Percentiles rank a stretch among this genome's conserved stretches.
Conservation (phyloP, 2,888 invertebrate species). For the Stegophylla sp. region DNA sequence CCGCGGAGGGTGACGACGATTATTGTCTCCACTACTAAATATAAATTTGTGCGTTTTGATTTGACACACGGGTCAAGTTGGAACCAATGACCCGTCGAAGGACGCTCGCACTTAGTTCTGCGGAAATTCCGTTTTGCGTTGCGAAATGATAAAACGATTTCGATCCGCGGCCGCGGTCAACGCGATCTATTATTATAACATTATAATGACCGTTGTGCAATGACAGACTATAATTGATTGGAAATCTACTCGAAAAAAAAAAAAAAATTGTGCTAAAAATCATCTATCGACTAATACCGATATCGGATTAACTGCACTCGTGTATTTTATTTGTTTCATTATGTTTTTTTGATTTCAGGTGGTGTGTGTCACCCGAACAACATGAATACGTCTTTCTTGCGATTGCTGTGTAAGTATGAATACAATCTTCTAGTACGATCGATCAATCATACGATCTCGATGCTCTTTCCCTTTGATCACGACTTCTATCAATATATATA, state of each 20-base stretch:
- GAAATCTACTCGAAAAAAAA: background rate
- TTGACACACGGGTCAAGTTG: constrained; percentile 25
- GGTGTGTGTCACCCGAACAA: background rate
- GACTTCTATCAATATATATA: too few species aligned
- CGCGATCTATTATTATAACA: background rate
- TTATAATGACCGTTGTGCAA: background rate
- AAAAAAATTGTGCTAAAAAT: too few species aligned
- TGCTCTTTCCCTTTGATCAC: background rate
- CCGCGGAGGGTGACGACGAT: background rate
- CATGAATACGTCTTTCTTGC: constrained; percentile 41
- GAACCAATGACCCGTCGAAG: constrained; percentile 35
- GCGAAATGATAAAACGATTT: background rate
- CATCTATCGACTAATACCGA: too few species aligned
- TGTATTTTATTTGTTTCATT: background rate
- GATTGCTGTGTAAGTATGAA: constrained; percentile 48
- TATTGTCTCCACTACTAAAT: background rate
- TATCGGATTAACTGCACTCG: background rate
- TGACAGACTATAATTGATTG: background rate
- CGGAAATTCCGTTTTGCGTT: background rate
- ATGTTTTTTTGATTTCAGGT: constrained; percentile 9
- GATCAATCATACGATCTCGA: background rate
- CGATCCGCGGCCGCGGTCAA: background rate
- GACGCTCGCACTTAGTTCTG: constrained; percentile 15
- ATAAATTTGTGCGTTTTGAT: background rate
- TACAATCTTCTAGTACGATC: background rate